Evolutionary conservation across 2,113 vertebrate genomes (phyloP).

Genomic region (Peromyscus polionotus): DNA sequence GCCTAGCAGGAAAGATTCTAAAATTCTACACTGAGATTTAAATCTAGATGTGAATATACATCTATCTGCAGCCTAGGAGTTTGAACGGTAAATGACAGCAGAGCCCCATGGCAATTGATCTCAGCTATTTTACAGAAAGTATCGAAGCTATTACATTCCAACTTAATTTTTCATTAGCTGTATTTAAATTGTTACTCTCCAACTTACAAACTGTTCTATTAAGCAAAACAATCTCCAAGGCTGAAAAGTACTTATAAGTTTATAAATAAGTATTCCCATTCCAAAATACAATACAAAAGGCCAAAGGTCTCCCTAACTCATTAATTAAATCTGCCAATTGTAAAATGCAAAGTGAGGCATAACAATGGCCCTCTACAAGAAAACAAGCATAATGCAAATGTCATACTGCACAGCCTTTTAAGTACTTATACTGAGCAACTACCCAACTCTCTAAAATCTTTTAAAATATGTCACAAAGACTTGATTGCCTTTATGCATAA

Average conservation of each 20-base stretch:
- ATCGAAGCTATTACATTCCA: constrained; percentile 16
- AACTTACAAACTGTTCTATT: constrained; percentile 25
- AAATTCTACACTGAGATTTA: constrained; percentile 45
- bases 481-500: not conserved
- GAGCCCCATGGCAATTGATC: not conserved
- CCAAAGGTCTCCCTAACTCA: not conserved
- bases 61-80: not conserved
- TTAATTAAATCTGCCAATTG: not conserved
- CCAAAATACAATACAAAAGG: constrained; percentile 53
- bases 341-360: not conserved
- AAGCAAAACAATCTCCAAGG: constrained; percentile 56
- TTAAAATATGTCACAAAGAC: not conserved
- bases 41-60: not conserved
- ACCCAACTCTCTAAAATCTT: not conserved
- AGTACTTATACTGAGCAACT: not conserved
- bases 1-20: constrained; percentile 24
- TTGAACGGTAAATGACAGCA: constrained; percentile 1
- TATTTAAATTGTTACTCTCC: constrained; percentile 33
- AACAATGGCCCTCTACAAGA: not conserved
- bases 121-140: constrained; percentile 1
- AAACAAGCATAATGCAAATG: not conserved
- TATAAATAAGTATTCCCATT: not conserved
- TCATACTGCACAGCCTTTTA: not conserved
- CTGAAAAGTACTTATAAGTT: constrained; percentile 2
- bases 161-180: constrained; percentile 33